Evolutionary conservation across 2,888 invertebrate species (phyloP), one percentile per base, ranked within the genome.

Genomic region (Synanthedon tipuliformis): DNA sequence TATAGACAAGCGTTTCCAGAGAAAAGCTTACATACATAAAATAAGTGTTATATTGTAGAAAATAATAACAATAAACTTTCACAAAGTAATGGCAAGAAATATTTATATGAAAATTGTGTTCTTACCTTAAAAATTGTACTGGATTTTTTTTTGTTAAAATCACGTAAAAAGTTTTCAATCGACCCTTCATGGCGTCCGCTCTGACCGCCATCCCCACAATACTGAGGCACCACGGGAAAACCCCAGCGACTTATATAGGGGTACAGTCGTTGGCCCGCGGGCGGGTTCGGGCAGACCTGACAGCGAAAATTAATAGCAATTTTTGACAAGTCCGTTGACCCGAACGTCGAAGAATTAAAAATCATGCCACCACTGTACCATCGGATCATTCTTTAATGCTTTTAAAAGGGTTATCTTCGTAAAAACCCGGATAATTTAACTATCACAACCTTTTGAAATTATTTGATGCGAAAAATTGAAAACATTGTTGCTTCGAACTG

Each of bases 161-260:
- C 62, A 62, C 85, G 85, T 82, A 83, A 84, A 83, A 85, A 85
- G 85, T 85, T 85, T 64, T 51, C 54, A 61, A 64, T 65, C 51
- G 34, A 15, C 57, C 41, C 50, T 60, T 56, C 52, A 64, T 60
- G 12, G 62, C 69, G 63, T 54, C 64, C 62, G 62, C 56, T 58
- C 60, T 61, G 53, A 4, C 54, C 55, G 40, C 34, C 55, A 56
- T 55, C 41, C 54, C 53, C 54, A 61, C 59, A 57, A 59, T 61
- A 74, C 75, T 75, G 68, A n/a, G 59, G 59, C 16, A 34, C 50
- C 41, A 50, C 54, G 75, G 80, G 71, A 69, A 76, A 53, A 71
- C 59, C 71, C 79, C 74, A 57, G 60, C 53, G 55, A 50, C 59
- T 82, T 83, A 72, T 82, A 85, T 83, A 82, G 65, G 18, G 18